A percentile compares a stretch with the other conserved stretches of the same genome.
Evolutionary conservation across 1,140 invertebrate species (phyloP).

Genomic region (Brachionus plicatilis): DNA sequence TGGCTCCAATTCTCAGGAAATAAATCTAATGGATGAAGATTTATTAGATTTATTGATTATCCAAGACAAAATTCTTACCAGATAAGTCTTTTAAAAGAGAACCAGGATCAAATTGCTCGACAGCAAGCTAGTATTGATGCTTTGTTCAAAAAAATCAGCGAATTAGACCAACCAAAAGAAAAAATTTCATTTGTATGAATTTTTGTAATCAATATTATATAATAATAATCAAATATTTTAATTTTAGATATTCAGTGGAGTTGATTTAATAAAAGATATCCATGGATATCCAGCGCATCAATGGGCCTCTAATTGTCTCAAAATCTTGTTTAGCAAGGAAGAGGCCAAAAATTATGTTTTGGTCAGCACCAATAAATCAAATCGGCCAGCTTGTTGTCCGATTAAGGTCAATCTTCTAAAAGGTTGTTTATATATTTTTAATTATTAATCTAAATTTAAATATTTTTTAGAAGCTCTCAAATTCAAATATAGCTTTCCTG

Average conservation of each 20-base stretch:
- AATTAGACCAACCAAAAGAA: no score
- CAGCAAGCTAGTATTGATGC: no score
- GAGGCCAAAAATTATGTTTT: not conserved
- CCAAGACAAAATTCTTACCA: no score
- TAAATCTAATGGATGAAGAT: no score
- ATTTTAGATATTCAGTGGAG: not conserved
- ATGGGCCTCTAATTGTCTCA: not conserved
- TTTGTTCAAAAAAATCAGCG: no score
- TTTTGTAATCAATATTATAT: no score
- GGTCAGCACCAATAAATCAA: not conserved
- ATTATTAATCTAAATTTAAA: no score
- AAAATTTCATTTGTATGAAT: no score
- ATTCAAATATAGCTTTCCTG: not conserved
- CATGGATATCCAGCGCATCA: slow-evolving; percentile 1
- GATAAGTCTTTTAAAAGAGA: no score
- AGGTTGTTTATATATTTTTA: not conserved
- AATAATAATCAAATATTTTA: not conserved
- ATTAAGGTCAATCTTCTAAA: not conserved
- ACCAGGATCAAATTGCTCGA: no score
- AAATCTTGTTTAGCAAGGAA: not conserved
- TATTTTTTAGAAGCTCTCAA: not conserved
- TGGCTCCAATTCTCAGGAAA: no score
- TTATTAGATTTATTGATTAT: no score
- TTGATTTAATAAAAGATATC: not conserved
- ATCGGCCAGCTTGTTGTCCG: not conserved